Conservation (phyloP, 2,888 invertebrate genomes). For the Aricia artaxerxes region DNA sequence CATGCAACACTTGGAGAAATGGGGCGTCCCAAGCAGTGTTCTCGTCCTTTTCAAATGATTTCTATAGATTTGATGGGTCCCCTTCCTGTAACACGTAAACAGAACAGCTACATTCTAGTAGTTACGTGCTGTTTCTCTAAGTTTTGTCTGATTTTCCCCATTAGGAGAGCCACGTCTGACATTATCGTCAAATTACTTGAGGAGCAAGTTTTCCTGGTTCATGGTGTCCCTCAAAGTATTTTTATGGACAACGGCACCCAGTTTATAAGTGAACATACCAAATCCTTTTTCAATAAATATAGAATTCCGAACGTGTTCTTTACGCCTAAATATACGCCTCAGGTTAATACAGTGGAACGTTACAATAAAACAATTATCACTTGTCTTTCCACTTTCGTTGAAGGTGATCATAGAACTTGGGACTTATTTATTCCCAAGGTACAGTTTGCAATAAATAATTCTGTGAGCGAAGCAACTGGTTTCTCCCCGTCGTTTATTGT, state of each 20-base stretch:
- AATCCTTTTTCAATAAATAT: conserved; percentile 34
- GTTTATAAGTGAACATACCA: conserved; percentile 34
- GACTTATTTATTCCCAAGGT: conserved; percentile 39
- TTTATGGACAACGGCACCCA: conserved; percentile 37
- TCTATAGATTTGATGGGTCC: conserved; percentile 39
- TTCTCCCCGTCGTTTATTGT: no score
- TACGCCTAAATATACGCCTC: conserved; percentile 40
- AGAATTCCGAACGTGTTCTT: conserved; percentile 38
- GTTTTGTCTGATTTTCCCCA: conserved; percentile 37
- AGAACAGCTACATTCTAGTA: conserved; percentile 32
- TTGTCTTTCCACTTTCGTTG: neutral
- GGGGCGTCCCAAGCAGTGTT: conserved; percentile 39
- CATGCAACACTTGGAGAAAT: conserved; percentile 37
- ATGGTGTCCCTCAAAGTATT: conserved; percentile 37
- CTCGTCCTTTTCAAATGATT: conserved; percentile 39
- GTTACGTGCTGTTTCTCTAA: conserved; percentile 40
- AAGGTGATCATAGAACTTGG: conserved; percentile 43
- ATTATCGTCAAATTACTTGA: conserved; percentile 36
- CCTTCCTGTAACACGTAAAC: conserved; percentile 33
- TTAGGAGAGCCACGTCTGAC: conserved; percentile 33
- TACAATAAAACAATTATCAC: conserved; percentile 42
- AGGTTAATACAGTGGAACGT: conserved; percentile 36
- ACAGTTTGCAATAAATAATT: conserved; percentile 43
- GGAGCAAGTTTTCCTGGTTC: conserved; percentile 37
- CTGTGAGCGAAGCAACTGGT: conserved; percentile 41